Conservation (phyloP, 2,113 vertebrate species). For the Quiscalus mexicanus region DNA sequence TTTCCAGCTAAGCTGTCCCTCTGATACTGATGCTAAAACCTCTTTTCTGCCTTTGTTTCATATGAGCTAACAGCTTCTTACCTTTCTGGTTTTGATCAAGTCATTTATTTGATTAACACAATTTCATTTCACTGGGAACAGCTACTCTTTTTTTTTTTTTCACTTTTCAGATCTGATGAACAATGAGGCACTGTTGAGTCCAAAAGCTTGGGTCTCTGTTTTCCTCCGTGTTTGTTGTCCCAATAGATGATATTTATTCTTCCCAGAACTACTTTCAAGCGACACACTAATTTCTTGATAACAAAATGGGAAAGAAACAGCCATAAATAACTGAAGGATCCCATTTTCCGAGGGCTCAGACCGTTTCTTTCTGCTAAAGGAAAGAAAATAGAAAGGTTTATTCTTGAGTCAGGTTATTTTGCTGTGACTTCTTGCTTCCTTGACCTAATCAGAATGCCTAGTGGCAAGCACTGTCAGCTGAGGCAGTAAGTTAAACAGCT, state of each 20-base stretch:
- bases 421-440: conserved; percentile 1
- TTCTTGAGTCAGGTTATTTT: neutral
- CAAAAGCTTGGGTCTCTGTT: neutral
- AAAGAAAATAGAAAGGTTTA: neutral
- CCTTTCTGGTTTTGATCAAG: neutral
- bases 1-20: neutral
- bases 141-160: neutral
- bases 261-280: neutral
- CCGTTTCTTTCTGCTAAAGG: neutral
- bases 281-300: neutral
- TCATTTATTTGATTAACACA: neutral
- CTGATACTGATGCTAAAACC: neutral
- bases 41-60: neutral
- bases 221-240: neutral
- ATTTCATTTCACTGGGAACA: neutral
- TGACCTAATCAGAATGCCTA: conserved; percentile 34
- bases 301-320: neutral
- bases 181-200: neutral
- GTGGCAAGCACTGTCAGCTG: neutral
- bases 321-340: neutral
- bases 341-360: neutral
- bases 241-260: neutral
- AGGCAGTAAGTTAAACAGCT: conserved; percentile 16
- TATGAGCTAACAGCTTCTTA: neutral
- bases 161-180: neutral